phyloP scores from a whole-genome alignment of 1,140 invertebrate genomes.

The Lordiphosa mommai region DNA sequence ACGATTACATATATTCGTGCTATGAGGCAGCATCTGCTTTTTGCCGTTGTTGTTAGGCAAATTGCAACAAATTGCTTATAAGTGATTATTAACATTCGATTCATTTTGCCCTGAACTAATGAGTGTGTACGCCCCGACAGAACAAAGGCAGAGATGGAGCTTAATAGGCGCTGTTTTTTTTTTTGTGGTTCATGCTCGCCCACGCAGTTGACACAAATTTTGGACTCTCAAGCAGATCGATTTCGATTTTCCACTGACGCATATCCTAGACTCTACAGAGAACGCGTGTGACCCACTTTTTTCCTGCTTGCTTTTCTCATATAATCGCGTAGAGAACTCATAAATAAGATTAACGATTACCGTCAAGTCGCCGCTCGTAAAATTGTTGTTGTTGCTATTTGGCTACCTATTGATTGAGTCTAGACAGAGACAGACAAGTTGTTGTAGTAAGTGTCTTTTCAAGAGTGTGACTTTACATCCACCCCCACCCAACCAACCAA shows the following conservation, averaged over 20 bases:
- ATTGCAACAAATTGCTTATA: constrained; percentile 47
- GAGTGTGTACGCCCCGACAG: too few relatives aligned
- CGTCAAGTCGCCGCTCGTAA: constrained; percentile 34
- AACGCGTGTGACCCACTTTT: constrained; percentile 64
- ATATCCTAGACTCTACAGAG: constrained; percentile 10
- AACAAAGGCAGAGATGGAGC: too few relatives aligned
- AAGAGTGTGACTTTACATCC: too few relatives aligned
- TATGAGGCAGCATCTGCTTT: not conserved
- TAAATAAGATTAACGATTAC: constrained; percentile 73
- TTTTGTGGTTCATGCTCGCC: constrained; percentile 1
- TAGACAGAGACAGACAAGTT: too few relatives aligned
- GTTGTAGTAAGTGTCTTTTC: too few relatives aligned
- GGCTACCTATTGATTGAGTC: constrained; percentile 2
- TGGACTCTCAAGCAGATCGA: constrained; percentile 24
- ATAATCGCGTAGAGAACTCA: constrained; percentile 41
- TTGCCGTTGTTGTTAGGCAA: constrained; percentile 35
- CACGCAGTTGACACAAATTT: constrained; percentile 23
- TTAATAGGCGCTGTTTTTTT: constrained; percentile 17
- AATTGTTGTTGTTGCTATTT: constrained; percentile 29
- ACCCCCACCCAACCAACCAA: too few relatives aligned
- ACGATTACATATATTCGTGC: too few relatives aligned
- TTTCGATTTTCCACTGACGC: constrained; percentile 28
- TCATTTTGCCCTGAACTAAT: too few relatives aligned
- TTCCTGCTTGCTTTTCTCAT: constrained; percentile 30
- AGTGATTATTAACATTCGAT: constrained; percentile 5